A percentile compares a stretch with the other conserved stretches of the same genome.
phyloP scores from a whole-genome alignment of 2,888 invertebrate genomes.

The Spatulosminthurus flaviceps region DNA sequence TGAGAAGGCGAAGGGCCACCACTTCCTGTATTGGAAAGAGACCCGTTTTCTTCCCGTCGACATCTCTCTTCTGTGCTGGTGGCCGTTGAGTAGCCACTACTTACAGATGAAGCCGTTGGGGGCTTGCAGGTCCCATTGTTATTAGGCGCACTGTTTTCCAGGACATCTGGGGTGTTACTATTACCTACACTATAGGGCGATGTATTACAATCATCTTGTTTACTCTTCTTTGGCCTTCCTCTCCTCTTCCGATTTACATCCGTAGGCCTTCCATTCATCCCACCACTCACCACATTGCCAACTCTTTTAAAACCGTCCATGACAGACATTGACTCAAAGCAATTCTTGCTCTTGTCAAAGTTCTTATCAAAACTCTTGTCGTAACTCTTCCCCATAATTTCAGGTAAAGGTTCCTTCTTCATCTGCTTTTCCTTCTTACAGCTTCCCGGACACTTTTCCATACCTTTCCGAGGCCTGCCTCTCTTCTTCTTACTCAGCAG shows the following conservation, averaged over 20 bases:
- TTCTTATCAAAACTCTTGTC: background rate
- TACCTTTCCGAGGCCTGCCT: constrained; percentile 71
- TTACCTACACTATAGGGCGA: constrained; percentile 68
- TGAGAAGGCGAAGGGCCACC: constrained; percentile 66
- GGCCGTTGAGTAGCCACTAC: constrained; percentile 64
- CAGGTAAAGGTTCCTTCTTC: constrained; percentile 24
- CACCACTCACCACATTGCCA: constrained; percentile 39
- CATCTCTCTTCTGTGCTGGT: constrained; percentile 60
- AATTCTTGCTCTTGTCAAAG: background rate
- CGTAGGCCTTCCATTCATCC: constrained; percentile 42
- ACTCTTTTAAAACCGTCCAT: constrained; percentile 38
- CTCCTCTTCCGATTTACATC: constrained; percentile 74
- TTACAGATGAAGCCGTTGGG: constrained; percentile 62
- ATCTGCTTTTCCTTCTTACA: constrained; percentile 29
- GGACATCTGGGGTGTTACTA: constrained; percentile 58
- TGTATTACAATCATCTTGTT: constrained; percentile 74
- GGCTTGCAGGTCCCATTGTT: constrained; percentile 60
- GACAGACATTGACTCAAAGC: constrained; percentile 20
- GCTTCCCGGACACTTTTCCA: constrained; percentile 56
- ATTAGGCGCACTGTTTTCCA: constrained; percentile 55
- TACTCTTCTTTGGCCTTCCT: constrained; percentile 86
- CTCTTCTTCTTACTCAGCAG: constrained; percentile 83
- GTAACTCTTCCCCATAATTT: constrained; percentile 21
- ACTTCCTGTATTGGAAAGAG: constrained; percentile 65
- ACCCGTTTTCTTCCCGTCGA: constrained; percentile 60